Percentiles rank a stretch among this genome's conserved stretches.
Conservation (phyloP, 2,888 invertebrate species). For the Augochlorella aurata region DNA sequence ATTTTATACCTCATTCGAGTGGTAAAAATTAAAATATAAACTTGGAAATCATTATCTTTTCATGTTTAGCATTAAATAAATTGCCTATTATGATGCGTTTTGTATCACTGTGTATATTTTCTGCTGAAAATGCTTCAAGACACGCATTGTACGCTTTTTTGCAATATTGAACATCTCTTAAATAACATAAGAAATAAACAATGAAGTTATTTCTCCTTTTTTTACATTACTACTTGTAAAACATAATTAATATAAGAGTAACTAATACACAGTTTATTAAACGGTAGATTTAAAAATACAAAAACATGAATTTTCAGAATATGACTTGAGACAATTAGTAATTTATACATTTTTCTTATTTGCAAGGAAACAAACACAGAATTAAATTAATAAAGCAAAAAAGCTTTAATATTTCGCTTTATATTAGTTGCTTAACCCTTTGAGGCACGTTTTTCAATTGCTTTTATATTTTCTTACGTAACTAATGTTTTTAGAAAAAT, state of each 20-base stretch:
- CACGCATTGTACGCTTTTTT: slow-evolving; percentile 59
- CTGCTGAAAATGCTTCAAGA: slow-evolving; percentile 50
- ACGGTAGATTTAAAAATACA: slow-evolving; percentile 8
- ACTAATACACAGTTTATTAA: neutral
- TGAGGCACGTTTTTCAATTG: slow-evolving; percentile 31
- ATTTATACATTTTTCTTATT: neutral
- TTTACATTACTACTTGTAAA: neutral
- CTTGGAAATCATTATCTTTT: neutral
- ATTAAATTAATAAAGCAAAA: neutral
- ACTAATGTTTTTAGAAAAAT: neutral
- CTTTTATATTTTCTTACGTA: slow-evolving; percentile 8
- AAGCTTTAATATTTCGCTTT: neutral
- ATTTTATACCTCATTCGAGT: neutral
- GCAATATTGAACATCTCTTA: slow-evolving; percentile 26
- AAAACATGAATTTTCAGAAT: neutral
- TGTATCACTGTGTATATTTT: slow-evolving; percentile 14
- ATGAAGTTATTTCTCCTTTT: neutral
- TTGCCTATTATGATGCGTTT: slow-evolving; percentile 1
- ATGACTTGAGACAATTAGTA: neutral
- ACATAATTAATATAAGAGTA: neutral
- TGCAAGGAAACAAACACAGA: neutral
- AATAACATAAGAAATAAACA: neutral
- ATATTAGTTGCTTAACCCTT: slow-evolving; percentile 44
- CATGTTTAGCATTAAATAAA: neutral
- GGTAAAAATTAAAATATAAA: neutral